Percentiles rank a stretch among this genome's conserved stretches.
phyloP scores from a whole-genome alignment of 1,140 invertebrate genomes.

The Euura saliciscinereae region DNA sequence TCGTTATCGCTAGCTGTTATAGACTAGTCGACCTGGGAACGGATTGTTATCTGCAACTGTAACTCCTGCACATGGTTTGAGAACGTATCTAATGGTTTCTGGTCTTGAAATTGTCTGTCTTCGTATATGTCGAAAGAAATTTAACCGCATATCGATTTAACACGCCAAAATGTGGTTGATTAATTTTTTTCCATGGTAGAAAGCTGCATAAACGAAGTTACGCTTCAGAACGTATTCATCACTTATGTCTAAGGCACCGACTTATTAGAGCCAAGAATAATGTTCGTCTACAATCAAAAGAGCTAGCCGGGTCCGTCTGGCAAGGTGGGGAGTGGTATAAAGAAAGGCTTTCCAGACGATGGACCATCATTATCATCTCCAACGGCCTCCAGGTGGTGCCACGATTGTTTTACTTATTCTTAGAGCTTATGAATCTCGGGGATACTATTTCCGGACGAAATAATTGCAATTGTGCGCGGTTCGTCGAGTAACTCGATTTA shows the following conservation, averaged over 20 bases:
- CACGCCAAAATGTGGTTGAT: not conserved
- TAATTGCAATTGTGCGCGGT: not conserved
- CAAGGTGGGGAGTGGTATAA: constrained; percentile 33
- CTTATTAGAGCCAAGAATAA: not conserved
- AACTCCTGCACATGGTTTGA: no score
- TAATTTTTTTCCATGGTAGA: not conserved
- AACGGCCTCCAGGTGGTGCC: constrained; percentile 1
- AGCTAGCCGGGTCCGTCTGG: not conserved
- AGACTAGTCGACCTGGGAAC: no score
- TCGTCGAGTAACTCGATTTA: not conserved
- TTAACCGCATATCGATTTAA: no score
- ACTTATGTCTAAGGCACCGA: not conserved
- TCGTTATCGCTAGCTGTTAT: no score
- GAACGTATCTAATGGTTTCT: not conserved
- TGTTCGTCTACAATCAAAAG: not conserved
- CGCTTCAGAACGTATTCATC: no score
- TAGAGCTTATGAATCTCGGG: not conserved
- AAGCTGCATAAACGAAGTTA: no score
- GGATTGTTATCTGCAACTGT: no score
- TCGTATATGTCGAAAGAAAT: no score
- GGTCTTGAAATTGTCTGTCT: not conserved
- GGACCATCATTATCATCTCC: constrained; percentile 23
- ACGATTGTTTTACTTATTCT: not conserved
- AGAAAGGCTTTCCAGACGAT: constrained; percentile 23
- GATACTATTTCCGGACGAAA: not conserved